Evolutionary conservation across 2,888 invertebrate genomes (phyloP).

Genomic region (Tenthredo scrophulariae): DNA sequence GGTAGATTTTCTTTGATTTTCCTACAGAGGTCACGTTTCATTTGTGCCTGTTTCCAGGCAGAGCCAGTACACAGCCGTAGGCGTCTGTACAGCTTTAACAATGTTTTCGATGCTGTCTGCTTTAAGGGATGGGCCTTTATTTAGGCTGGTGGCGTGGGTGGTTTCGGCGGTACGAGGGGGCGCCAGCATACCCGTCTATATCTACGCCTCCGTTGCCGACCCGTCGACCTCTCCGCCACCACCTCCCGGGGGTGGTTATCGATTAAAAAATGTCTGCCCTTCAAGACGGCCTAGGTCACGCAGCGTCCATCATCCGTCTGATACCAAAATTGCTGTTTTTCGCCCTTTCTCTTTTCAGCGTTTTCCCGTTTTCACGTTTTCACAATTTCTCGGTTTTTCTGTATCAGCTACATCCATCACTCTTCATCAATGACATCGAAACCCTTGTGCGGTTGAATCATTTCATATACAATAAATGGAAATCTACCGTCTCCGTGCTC

Average conservation of each 20-base stretch:
- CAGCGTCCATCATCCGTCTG: constrained; percentile 73
- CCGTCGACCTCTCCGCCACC: constrained; percentile 49
- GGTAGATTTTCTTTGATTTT: neutral
- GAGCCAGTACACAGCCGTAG: constrained; percentile 12
- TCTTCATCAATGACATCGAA: neutral
- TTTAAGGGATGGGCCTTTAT: constrained; percentile 77
- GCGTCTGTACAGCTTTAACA: constrained; percentile 74
- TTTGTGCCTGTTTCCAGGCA: constrained; percentile 16
- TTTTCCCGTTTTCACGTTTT: constrained; percentile 20
- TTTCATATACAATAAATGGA: neutral
- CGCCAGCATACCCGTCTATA: constrained; percentile 34
- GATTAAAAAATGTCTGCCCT: constrained; percentile 79
- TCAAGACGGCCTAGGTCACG: constrained; percentile 78
- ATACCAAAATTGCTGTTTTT: constrained; percentile 52
- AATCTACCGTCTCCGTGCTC: neutral
- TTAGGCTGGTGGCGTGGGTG: constrained; percentile 69
- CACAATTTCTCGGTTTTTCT: neutral
- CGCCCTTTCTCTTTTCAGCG: neutral
- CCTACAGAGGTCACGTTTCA: neutral
- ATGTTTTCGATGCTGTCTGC: constrained; percentile 75
- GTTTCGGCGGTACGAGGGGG: constrained; percentile 56
- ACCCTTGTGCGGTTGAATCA: neutral
- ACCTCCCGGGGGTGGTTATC: constrained; percentile 71
- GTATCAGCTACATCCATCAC: neutral
- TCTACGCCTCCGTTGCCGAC: constrained; percentile 47